phyloP scores from a whole-genome alignment of 2,797 vertebrate species.

The Anableps anableps region DNA sequence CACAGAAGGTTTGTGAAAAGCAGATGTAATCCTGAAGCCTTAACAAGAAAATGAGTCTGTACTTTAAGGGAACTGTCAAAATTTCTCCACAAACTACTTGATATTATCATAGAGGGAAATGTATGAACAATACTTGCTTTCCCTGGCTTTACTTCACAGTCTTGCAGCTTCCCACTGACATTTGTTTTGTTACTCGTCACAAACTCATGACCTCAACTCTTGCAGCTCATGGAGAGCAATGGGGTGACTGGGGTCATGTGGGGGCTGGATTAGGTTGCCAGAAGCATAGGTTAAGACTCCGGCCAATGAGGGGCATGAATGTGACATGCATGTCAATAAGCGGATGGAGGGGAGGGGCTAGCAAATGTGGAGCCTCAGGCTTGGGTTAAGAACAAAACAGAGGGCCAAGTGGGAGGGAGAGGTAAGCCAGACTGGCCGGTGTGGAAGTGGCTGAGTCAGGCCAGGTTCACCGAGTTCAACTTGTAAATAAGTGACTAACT shows the following conservation, averaged over 20 bases:
- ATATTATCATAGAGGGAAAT: slow-evolving; percentile 15
- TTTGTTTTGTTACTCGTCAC: slow-evolving; percentile 64
- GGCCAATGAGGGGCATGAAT: slow-evolving; percentile 63
- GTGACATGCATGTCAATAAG: slow-evolving; percentile 55
- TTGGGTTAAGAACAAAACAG: slow-evolving; percentile 53
- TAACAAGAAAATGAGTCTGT: neutral
- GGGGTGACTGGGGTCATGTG: slow-evolving; percentile 52
- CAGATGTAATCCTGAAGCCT: slow-evolving; percentile 1
- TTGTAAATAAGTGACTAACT: slow-evolving; percentile 84
- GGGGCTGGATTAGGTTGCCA: slow-evolving; percentile 37
- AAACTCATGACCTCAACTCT: slow-evolving; percentile 57
- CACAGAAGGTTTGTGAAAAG: neutral
- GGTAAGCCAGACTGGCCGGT: slow-evolving; percentile 39
- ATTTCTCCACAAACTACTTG: slow-evolving; percentile 8
- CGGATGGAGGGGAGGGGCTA: slow-evolving; percentile 37
- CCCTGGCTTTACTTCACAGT: slow-evolving; percentile 4
- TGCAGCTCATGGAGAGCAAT: slow-evolving; percentile 38
- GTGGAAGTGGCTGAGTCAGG: slow-evolving; percentile 80
- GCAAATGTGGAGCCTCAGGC: slow-evolving; percentile 20
- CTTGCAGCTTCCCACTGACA: slow-evolving; percentile 37
- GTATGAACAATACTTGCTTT: slow-evolving; percentile 28
- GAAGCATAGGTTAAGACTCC: slow-evolving; percentile 42
- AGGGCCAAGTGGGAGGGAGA: slow-evolving; percentile 45
- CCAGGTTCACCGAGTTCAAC: slow-evolving; percentile 84
- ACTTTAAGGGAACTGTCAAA: slow-evolving; percentile 1